phyloP scores from a whole-genome alignment of 2,888 invertebrate species.

The Drosophila mulleri region DNA sequence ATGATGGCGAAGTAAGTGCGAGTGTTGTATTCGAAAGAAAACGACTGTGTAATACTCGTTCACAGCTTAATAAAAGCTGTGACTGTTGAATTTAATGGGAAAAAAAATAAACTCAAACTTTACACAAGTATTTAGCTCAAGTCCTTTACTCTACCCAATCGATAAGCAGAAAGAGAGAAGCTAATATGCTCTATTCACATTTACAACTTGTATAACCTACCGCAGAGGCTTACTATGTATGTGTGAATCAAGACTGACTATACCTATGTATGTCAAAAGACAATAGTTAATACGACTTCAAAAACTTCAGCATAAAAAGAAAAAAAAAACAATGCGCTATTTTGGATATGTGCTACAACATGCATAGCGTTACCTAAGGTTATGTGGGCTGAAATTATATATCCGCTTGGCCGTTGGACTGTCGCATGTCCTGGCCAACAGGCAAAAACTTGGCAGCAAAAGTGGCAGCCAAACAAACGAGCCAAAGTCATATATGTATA shows the following conservation, averaged over 20 bases:
- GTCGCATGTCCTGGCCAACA: conserved; percentile 56
- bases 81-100: too few species aligned
- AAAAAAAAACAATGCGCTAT: background rate
- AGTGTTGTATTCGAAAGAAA: too few species aligned
- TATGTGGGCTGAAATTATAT: conserved; percentile 52
- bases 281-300: background rate
- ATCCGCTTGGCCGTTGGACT: conserved; percentile 62
- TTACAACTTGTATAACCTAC: background rate
- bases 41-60: background rate
- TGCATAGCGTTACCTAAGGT: conserved; percentile 7
- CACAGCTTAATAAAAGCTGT: background rate
- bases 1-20: background rate
- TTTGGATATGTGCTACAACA: conserved; percentile 15
- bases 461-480: conserved; percentile 43
- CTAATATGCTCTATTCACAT: background rate
- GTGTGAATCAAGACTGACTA: background rate
- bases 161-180: background rate
- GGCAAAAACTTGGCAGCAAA: conserved; percentile 39
- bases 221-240: background rate
- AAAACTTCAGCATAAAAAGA: background rate
- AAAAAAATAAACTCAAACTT: too few species aligned
- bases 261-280: background rate
- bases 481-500: conserved; percentile 54
- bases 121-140: background rate
- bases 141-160: background rate